A percentile compares a stretch with the other conserved stretches of the same genome.
These are phyloP conservation scores for Spatulosminthurus flaviceps DNA, from an alignment of 2,888 invertebrate genomes.

Conservation along the genomic window DNA sequence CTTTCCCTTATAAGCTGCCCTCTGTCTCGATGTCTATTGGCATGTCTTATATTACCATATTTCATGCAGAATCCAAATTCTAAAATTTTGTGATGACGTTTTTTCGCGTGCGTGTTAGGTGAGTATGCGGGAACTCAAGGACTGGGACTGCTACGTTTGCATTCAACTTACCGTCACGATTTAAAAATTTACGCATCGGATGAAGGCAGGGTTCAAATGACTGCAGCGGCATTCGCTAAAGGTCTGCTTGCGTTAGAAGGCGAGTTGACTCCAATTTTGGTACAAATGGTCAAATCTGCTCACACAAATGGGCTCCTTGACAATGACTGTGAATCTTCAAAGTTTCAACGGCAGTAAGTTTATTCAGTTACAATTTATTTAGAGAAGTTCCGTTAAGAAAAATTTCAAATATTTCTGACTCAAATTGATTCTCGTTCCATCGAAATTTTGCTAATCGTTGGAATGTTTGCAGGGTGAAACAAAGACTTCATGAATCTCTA, in stretches of 20 bases:
- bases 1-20: slow-evolving; percentile 42
- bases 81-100: neutral
- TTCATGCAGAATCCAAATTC: neutral
- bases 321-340: slow-evolving; percentile 97
- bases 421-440: neutral
- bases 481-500: slow-evolving; percentile 90
- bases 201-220: slow-evolving; percentile 99
- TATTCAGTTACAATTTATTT: slow-evolving; percentile 16
- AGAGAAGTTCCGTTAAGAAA: no score
- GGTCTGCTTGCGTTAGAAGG: slow-evolving; percentile 97
- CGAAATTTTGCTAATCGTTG: no score
- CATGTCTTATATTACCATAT: slow-evolving; percentile 4
- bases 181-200: slow-evolving; percentile 99
- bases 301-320: slow-evolving; percentile 97
- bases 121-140: slow-evolving; percentile 95
- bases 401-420: no score
- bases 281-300: slow-evolving; percentile 99
- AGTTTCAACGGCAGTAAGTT: slow-evolving; percentile 90
- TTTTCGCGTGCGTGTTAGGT: slow-evolving; percentile 65
- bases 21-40: slow-evolving; percentile 41
- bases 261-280: slow-evolving; percentile 96
- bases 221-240: slow-evolving; percentile 99
- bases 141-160: slow-evolving; percentile 89
- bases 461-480: slow-evolving; percentile 83
- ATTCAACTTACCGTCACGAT: slow-evolving; percentile 98